A percentile compares a stretch with the other conserved stretches of the same genome.
Evolutionary conservation across 2,888 invertebrate genomes (phyloP).

Genomic region (Acanthococcus lagerstroemiae): DNA sequence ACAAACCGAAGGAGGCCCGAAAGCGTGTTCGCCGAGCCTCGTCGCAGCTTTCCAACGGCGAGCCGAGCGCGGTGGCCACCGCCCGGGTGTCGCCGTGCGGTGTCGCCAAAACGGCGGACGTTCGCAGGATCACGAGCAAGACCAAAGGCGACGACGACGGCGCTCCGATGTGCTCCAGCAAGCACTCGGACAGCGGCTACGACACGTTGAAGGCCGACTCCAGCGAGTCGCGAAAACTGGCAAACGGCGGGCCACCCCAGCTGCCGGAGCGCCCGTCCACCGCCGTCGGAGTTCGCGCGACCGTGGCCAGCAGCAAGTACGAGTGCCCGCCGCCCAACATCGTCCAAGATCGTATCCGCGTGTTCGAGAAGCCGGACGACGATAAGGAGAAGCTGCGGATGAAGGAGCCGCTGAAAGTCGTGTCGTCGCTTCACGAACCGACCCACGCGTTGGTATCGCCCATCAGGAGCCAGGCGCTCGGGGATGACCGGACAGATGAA

Average conservation of each 20-base stretch:
- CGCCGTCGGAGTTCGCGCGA: not conserved
- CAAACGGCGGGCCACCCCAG: not conserved
- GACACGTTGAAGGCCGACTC: conserved; percentile 39
- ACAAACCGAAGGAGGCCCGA: conserved; percentile 10
- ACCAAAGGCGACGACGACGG: conserved; percentile 32
- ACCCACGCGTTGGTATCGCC: conserved; percentile 43
- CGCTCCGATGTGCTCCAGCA: conserved; percentile 36
- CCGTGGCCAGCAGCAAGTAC: conserved; percentile 13
- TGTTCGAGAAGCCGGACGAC: conserved; percentile 33
- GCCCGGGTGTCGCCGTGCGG: not conserved
- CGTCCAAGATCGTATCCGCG: conserved; percentile 40
- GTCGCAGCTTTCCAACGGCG: not conserved
- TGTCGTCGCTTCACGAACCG: conserved; percentile 40
- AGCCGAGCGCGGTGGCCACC: not conserved
- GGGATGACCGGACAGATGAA: not conserved
- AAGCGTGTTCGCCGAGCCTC: conserved; percentile 5
- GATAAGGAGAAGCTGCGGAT: conserved; percentile 35
- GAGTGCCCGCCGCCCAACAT: conserved; percentile 38
- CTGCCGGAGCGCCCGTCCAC: not conserved
- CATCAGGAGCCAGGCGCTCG: not conserved
- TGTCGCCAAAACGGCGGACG: not conserved
- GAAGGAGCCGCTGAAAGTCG: conserved; percentile 43
- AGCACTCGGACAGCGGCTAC: conserved; percentile 41
- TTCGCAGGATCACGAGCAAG: not conserved
- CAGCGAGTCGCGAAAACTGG: conserved; percentile 34